Base-by-base conservation (phyloP, 2,113 vertebrate species). In the Thermophis baileyi region DNA sequence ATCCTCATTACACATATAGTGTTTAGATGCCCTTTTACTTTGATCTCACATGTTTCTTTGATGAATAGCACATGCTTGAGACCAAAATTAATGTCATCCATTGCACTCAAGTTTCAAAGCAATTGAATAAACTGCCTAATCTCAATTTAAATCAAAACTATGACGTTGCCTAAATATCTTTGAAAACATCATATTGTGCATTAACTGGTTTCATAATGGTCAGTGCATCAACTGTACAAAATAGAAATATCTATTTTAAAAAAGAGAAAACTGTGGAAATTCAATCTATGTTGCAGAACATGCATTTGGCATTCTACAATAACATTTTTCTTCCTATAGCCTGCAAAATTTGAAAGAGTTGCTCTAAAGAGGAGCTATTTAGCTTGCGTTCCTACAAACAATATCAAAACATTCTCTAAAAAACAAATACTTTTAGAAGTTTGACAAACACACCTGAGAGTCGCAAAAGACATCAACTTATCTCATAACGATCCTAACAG, bases 61-160 rank as follows among this genome's bases (percentile, higher is more conserved):
- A 91, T 94, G 92, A 93, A 14, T 24, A n/a, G 24, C 6, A 55
- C 46, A 57, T 35, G 85, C 40, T 5, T 91, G 16, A 63, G 6
- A 93, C 49, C 90, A 94, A 89, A 93, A 40, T 16, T 91, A 85
- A 54, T 90, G 55, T 63, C 87, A 46, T 25, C 24, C 30, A 86
- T 85, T 57, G 30, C 16, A 90, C 20, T 24, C 12, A 87, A 89
- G 91, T 87, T 89, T 30, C 54, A 47, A 93, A 93, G 69, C 0
- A 25, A 20, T 0, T 81, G 88, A 92, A 44, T 24, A 4, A 63
- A 44, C 18, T 35, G 40, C 35, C n/a, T 24, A 25, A 49, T 81
- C 35, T 88, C 63, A 25, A 51, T 63, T 69, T 40, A 92, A 92
- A 88, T 4, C 35, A 81, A 69, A 69, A 50, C 57, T 88, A 88